A percentile compares a stretch with the other conserved stretches of the same genome.
These are phyloP conservation scores for Pao palembangensis DNA, from an alignment of 2,113 vertebrate genomes.

Conservation along the genomic window DNA sequence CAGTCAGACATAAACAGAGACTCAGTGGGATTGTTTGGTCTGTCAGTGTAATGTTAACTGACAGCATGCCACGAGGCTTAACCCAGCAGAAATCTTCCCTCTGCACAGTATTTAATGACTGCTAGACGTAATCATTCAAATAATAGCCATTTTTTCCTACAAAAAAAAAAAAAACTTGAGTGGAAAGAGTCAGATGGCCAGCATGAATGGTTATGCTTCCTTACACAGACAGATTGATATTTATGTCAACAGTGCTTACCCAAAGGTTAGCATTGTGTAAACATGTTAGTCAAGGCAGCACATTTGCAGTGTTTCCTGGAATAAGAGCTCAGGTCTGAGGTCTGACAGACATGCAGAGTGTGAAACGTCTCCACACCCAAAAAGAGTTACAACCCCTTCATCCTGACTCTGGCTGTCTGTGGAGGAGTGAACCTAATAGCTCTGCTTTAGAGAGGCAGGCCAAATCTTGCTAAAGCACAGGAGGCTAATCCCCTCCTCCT, in stretches of 20 bases:
- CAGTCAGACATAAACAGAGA: constrained; percentile 13
- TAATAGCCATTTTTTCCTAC: neutral
- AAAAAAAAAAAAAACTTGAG: neutral
- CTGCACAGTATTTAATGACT: constrained; percentile 9
- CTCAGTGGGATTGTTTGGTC: constrained; percentile 18
- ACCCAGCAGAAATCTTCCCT: constrained; percentile 24
- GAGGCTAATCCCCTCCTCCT: constrained; percentile 58
- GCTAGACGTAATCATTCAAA: neutral
- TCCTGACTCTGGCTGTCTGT: constrained; percentile 15
- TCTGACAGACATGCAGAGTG: neutral
- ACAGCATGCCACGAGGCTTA: constrained; percentile 40
- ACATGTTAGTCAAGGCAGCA: constrained; percentile 1
- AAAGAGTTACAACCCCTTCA: constrained; percentile 3
- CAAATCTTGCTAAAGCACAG: constrained; percentile 43
- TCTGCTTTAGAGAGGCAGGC: constrained; percentile 42
- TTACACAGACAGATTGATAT: neutral
- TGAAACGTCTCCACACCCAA: neutral
- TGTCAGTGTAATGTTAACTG: constrained; percentile 47
- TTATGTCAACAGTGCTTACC: constrained; percentile 14
- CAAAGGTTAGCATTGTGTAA: constrained; percentile 6
- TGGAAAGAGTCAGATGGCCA: neutral
- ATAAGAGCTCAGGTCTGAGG: constrained; percentile 8
- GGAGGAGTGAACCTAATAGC: constrained; percentile 42
- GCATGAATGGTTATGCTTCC: neutral
- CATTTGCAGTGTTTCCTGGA: constrained; percentile 2